A percentile compares a stretch with the other conserved stretches of the same genome.
Evolutionary conservation across 53 echinoderm and acorn worm species (phyloP).

Genomic region (Paracentrotus lividus): DNA sequence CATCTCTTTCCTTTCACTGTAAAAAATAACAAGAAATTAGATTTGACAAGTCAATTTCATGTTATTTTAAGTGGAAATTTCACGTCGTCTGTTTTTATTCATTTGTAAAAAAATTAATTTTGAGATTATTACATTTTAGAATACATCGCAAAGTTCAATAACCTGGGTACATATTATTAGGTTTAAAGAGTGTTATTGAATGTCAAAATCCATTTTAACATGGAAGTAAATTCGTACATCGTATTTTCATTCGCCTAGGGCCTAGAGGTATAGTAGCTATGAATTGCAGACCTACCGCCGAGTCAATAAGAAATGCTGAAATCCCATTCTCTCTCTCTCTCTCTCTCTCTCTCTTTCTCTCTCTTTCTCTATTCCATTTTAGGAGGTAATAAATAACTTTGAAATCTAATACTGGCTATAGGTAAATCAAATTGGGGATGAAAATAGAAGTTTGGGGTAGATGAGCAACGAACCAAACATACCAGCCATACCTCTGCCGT

Average conservation of each 20-base stretch:
- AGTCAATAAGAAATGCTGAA: not conserved
- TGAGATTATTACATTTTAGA: not conserved
- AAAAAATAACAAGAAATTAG: not conserved
- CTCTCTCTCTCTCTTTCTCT: not conserved
- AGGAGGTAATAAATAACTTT: slow-evolving; percentile 53
- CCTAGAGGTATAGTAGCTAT: slow-evolving; percentile 12
- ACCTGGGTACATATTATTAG: not conserved
- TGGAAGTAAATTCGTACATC: not conserved
- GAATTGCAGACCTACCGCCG: not conserved
- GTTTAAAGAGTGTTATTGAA: not conserved
- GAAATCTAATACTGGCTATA: slow-evolving; percentile 54
- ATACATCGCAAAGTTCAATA: slow-evolving; percentile 20
- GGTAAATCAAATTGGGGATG: slow-evolving; percentile 52
- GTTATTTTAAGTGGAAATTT: not conserved
- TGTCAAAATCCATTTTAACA: not conserved
- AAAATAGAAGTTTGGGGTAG: slow-evolving; percentile 63
- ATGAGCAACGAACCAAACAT: slow-evolving; percentile 42
- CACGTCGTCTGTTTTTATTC: not conserved
- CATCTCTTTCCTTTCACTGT: not conserved
- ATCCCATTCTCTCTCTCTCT: not conserved
- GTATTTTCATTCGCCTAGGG: not conserved
- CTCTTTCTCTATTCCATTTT: not conserved
- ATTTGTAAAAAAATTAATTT: not conserved
- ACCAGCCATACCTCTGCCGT: slow-evolving; percentile 15
- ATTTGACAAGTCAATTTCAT: slow-evolving; percentile 13